Evolutionary conservation across 2,797 vertebrate species (phyloP).

Genomic region (Catharus ustulatus): DNA sequence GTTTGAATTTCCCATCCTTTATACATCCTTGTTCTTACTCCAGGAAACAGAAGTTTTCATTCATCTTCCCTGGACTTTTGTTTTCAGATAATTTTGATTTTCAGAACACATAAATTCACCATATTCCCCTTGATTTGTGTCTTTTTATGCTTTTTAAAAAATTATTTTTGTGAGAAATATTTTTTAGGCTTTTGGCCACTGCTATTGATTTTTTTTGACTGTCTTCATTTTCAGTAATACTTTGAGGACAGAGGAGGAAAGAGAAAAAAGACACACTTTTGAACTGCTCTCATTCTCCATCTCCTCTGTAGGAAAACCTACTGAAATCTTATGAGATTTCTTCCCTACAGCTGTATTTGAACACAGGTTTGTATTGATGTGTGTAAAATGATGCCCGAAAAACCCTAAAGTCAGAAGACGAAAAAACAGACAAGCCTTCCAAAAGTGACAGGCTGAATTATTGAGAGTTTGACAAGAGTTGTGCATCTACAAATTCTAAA

Average conservation of each 20-base stretch:
- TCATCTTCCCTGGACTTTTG: not conserved
- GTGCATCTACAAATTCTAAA: not conserved
- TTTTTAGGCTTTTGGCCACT: not conserved
- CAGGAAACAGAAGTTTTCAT: not conserved
- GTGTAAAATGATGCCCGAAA: not conserved
- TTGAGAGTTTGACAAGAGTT: not conserved
- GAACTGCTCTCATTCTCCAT: not conserved
- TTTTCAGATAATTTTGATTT: not conserved
- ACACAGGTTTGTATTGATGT: not conserved
- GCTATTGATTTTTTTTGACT: not conserved
- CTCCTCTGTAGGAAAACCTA: not conserved
- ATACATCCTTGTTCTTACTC: not conserved
- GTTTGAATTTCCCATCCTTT: not conserved
- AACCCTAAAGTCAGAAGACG: rapidly evolving
- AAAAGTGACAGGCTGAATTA: not conserved
- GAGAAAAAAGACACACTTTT: not conserved
- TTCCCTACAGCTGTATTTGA: not conserved
- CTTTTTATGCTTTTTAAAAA: not conserved
- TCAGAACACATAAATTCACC: not conserved
- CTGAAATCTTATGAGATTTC: not conserved
- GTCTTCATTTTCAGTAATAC: not conserved
- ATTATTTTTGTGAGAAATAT: not conserved
- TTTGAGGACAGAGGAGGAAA: not conserved
- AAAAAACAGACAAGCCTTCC: not conserved
- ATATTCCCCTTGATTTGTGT: not conserved